Evolutionary conservation across 2,888 invertebrate genomes (phyloP), one percentile per base, ranked within the genome.

Genomic region (Lepidochrysops patricia): DNA sequence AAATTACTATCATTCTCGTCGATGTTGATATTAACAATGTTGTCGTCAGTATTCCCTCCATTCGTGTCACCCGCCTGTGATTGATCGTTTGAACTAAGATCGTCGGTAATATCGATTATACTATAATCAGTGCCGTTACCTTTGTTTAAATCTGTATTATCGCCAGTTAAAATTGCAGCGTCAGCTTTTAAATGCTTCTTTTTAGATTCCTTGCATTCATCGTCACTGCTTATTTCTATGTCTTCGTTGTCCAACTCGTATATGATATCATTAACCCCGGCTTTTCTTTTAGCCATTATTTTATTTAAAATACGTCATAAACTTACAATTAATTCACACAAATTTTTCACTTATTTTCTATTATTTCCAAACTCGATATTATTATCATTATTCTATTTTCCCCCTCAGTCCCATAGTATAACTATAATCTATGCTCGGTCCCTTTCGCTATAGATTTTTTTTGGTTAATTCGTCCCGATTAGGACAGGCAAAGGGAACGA

Each of bases 161-260:
- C 62, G 58, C 57, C 48, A n/a, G 60, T 54, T 62, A 68, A 70
- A 34, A 64, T 64, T 43, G 54, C 65, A 25, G 61, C 68, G 62
- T 69, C 66, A 15, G 60, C 57, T 60, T 76, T 76, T 32, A 72
- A 68, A 66, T 80, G 76, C 69, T 67, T 73, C 62, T 79, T 77
- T 81, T 84, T 84, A 58, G 82, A 69, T 68, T 76, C 79, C 69
- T 74, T 84, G 70, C 70, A 75, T 74, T 89, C 88, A 63, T 88
- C 88, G 26, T 85, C 88, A 67, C 87, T 87, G 60, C 88, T 89
- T 49, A 80, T 67, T 70, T 78, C 84, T 63, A 86, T 74, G 70
- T 90, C 90, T 63, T 88, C 89, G 68, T 85, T 85, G 66, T 89
- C 86, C 67, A 90, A 79, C 78, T 90, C 90, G 73, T 83, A 90